Percentiles rank a stretch among this genome's conserved stretches.
phyloP scores from a whole-genome alignment of 2,113 vertebrate genomes.

The Brachypteracias leptosomus region DNA sequence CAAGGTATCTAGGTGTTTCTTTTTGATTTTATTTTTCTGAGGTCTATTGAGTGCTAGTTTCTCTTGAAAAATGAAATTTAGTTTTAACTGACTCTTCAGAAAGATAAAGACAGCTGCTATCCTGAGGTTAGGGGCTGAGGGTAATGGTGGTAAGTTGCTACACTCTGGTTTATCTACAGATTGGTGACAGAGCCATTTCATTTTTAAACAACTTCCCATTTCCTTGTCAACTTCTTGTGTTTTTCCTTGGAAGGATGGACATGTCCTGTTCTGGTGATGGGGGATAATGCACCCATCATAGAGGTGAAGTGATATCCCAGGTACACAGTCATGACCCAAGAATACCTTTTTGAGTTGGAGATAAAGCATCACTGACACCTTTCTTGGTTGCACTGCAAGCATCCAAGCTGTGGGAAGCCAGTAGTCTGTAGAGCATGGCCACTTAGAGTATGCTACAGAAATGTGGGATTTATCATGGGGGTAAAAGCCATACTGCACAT shows the following conservation, averaged over 20 bases:
- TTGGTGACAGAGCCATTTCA: fast-evolving
- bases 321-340: too few species aligned
- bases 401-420: background rate
- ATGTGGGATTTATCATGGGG: background rate
- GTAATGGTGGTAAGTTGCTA: background rate
- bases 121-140: background rate
- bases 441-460: background rate
- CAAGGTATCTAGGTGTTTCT: background rate
- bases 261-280: background rate
- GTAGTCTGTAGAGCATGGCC: background rate
- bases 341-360: background rate
- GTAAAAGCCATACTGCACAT: background rate
- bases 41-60: background rate
- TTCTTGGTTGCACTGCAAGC: background rate
- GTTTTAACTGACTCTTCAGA: background rate
- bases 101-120: background rate
- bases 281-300: background rate
- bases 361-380: background rate
- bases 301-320: background rate
- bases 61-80: background rate
- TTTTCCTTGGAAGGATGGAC: background rate
- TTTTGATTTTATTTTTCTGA: background rate
- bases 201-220: background rate
- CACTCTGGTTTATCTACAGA: background rate
- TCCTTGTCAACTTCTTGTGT: background rate